Evolutionary conservation across 2,113 vertebrate species (phyloP).

Genomic region (Oreochromis niloticus): DNA sequence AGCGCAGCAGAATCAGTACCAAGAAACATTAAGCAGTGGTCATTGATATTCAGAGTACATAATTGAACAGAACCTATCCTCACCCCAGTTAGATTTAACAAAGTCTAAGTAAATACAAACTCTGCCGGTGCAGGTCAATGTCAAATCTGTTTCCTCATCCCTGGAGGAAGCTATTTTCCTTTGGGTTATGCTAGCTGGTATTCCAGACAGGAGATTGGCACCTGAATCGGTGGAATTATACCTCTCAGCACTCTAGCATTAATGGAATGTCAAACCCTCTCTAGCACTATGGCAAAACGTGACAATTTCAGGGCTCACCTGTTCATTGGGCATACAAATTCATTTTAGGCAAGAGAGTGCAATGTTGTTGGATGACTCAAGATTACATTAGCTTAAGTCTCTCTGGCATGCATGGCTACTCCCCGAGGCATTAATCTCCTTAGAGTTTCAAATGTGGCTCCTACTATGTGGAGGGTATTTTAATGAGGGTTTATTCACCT

Average conservation of each 20-base stretch:
- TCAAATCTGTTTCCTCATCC: slow-evolving; percentile 40
- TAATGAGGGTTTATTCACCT: slow-evolving; percentile 50
- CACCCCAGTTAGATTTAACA: slow-evolving; percentile 41
- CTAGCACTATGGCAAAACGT: slow-evolving; percentile 24
- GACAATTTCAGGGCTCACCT: slow-evolving; percentile 52
- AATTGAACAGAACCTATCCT: slow-evolving; percentile 26
- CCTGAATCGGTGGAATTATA: slow-evolving; percentile 55
- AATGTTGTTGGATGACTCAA: slow-evolving; percentile 50
- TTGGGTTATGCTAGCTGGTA: slow-evolving; percentile 11
- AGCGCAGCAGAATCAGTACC: neutral
- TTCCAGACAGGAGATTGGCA: slow-evolving; percentile 56
- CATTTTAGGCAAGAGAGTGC: slow-evolving; percentile 38
- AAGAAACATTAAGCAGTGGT: slow-evolving; percentile 7
- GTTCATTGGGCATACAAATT: slow-evolving; percentile 53
- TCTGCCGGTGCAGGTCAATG: slow-evolving; percentile 27
- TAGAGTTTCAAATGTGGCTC: slow-evolving; percentile 35
- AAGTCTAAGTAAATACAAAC: slow-evolving; percentile 44
- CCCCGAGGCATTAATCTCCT: slow-evolving; percentile 52
- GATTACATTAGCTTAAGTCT: slow-evolving; percentile 59
- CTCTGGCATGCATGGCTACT: slow-evolving; percentile 44
- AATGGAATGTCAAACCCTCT: slow-evolving; percentile 57
- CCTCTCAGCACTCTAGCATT: slow-evolving; percentile 50
- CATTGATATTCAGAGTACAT: slow-evolving; percentile 30
- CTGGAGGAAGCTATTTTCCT: slow-evolving; percentile 27
- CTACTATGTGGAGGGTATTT: slow-evolving; percentile 44